A percentile compares a stretch with the other conserved stretches of the same genome.
Conservation (phyloP, 1,140 invertebrate species). For the Brachionus calyciflorus region DNA sequence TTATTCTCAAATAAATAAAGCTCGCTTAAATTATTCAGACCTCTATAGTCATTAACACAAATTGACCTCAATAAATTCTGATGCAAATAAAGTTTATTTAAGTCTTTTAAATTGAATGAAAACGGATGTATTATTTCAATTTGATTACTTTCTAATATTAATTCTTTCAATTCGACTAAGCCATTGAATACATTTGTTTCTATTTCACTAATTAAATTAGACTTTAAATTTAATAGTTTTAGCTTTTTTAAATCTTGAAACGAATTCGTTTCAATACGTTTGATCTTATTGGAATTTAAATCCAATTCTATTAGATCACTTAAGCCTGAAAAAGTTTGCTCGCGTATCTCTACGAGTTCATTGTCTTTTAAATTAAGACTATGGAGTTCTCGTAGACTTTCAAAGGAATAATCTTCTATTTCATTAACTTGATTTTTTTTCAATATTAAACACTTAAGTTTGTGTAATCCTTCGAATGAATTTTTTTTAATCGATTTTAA, state of each 20-base stretch:
- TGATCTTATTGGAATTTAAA: background rate
- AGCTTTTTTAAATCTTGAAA: background rate
- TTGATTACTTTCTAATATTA: background rate
- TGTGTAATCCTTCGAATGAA: conserved; percentile 11
- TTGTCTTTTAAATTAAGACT: conserved; percentile 27
- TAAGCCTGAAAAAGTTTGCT: background rate
- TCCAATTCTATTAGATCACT: background rate
- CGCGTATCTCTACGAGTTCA: background rate
- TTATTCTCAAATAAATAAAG: conserved; percentile 10
- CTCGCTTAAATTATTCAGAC: conserved; percentile 18
- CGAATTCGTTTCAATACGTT: background rate
- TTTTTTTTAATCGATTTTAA: background rate
- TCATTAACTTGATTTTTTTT: background rate
- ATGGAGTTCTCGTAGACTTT: background rate
- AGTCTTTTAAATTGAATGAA: background rate
- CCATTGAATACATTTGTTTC: background rate
- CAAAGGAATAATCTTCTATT: background rate
- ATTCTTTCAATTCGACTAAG: background rate
- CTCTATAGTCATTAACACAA: background rate
- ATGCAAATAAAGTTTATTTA: conserved; percentile 13
- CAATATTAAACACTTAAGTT: conserved; percentile 21
- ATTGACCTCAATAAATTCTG: background rate
- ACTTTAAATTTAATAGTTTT: conserved; percentile 2
- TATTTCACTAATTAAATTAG: conserved; percentile 9
- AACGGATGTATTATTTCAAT: background rate